Evolutionary conservation across 2,888 invertebrate genomes (phyloP).

Genomic region (Opisthograptis luteolata): DNA sequence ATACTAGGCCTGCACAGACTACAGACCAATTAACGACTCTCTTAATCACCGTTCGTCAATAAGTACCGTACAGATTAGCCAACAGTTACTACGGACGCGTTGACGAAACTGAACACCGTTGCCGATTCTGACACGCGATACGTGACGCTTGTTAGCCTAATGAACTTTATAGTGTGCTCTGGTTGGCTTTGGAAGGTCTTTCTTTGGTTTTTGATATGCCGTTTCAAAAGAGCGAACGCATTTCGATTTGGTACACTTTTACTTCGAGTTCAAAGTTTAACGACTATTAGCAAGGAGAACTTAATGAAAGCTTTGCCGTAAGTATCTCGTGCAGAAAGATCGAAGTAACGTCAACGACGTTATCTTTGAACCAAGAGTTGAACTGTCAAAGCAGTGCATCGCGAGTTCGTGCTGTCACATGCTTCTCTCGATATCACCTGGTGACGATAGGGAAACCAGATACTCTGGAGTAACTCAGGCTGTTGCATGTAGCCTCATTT

Average conservation of each 20-base stretch:
- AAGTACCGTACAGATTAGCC: background rate
- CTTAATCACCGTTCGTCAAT: background rate
- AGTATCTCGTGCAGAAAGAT: no score
- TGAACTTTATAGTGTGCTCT: conserved; percentile 7
- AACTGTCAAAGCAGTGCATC: no score
- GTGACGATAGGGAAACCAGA: no score
- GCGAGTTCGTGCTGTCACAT: no score
- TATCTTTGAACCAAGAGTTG: no score
- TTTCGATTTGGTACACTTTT: conserved; percentile 16
- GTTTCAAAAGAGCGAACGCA: conserved; percentile 3
- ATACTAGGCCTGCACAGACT: no score
- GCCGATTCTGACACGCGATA: conserved; percentile 20
- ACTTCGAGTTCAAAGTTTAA: background rate
- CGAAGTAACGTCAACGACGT: no score
- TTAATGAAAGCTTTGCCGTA: background rate
- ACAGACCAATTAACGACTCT: conserved; percentile 8
- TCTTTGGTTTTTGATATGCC: conserved; percentile 1
- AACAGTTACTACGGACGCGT: conserved; percentile 1
- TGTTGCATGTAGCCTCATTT: no score
- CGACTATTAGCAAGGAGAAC: no score
- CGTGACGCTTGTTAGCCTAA: conserved; percentile 10
- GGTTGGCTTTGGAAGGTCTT: conserved; percentile 5
- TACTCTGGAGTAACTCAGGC: no score
- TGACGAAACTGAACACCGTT: conserved; percentile 15
- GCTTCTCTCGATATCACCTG: no score